Base-by-base conservation (phyloP, 1,140 invertebrate genomes). In the Samia ricini region DNA sequence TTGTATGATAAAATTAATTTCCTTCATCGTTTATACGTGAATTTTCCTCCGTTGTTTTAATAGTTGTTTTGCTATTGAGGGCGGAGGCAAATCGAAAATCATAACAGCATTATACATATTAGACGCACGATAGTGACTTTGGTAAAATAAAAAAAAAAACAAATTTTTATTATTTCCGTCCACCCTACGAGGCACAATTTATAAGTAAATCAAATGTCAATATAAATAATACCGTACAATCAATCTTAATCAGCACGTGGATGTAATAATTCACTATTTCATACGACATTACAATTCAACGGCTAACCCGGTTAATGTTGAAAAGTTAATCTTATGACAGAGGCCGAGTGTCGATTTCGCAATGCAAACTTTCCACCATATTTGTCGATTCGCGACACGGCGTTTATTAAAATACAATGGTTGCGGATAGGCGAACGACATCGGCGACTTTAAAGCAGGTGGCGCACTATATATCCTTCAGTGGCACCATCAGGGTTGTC, bases 391-490 rank as follows among this genome's bases (percentile, higher is more conserved):
- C 77, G 62, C 56, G 64, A 77, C 74, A 79, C 33, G 77, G 65
- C 59, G 56, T 60, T 57, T 75, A 85, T 85, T 85, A 85, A 77
- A 85, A 85, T 85, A 85, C 83, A 85, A 85, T 85, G 68, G 55
- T 71, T 76, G 69, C 56, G 72, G 73, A 75, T 72, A 74, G 72
- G 69, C 64, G 69, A 74, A 69, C 83, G 77, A 85, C 72, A 73
- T 80, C 83, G 81, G 83, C 67, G 22, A 58, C 79, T 78, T 85
- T 72, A 85, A 85, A 83, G 81, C 70, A 60, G 63, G 68, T 78
- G 76, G 77, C 72, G 66, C 69, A 64, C 81, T 68, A 82, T 85
- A 79, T 80, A 80, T 83, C 72, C 75, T 73, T 83, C 76, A 77
- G 55, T 26, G 36, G 59, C 55, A 66, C 58, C 59, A 50, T 60